Conservation (phyloP, 2,888 invertebrate genomes). For the Merodon equestris region DNA sequence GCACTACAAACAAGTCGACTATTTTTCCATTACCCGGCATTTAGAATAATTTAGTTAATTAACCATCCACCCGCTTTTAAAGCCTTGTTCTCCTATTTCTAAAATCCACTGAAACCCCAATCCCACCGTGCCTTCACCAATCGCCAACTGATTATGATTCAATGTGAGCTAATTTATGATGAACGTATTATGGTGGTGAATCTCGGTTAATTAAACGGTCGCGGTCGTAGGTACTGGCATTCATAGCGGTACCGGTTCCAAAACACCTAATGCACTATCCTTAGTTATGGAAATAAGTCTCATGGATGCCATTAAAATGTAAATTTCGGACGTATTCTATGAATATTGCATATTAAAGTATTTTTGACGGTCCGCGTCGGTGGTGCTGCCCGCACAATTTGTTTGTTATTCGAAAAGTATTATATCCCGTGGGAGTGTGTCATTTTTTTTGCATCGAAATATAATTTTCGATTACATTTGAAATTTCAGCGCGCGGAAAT, state of each 20-base stretch:
- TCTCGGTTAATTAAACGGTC: slow-evolving; percentile 60
- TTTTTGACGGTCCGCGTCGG: too few species aligned
- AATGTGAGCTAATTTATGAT: slow-evolving; percentile 49
- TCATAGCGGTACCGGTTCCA: not conserved
- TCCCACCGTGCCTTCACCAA: not conserved
- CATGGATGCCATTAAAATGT: slow-evolving; percentile 52
- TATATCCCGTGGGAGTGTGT: not conserved
- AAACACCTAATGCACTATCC: slow-evolving; percentile 38
- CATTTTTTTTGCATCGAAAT: slow-evolving; percentile 6
- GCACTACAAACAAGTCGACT: too few species aligned
- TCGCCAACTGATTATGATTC: not conserved
- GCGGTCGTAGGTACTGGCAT: slow-evolving; percentile 3
- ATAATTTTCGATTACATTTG: slow-evolving; percentile 48
- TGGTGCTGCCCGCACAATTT: too few species aligned
- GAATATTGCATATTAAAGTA: too few species aligned
- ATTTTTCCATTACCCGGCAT: too few species aligned
- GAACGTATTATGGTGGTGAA: slow-evolving; percentile 51
- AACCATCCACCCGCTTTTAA: not conserved
- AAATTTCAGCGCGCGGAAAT: slow-evolving; percentile 28
- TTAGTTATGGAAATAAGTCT: slow-evolving; percentile 30
- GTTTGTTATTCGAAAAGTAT: slow-evolving; percentile 19
- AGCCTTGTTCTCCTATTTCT: slow-evolving; percentile 1
- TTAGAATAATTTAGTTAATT: slow-evolving; percentile 40
- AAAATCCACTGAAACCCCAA: slow-evolving; percentile 14
- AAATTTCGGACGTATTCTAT: slow-evolving; percentile 32